phyloP scores from a whole-genome alignment of 1,140 invertebrate genomes.

The Pseudomyrmex sp. region DNA sequence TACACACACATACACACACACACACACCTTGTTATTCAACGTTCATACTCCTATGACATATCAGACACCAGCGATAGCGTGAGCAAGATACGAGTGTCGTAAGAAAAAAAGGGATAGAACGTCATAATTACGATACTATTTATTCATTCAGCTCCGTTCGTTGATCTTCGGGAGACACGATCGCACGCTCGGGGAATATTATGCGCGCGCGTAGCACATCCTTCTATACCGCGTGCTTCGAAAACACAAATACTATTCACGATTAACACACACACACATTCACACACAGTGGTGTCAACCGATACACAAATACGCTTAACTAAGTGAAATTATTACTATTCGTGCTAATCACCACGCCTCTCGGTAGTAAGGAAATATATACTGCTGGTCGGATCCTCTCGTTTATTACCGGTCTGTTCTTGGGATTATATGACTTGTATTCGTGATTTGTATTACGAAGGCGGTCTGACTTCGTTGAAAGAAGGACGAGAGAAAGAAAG shows the following conservation, averaged over 20 bases:
- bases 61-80: slow-evolving; percentile 12
- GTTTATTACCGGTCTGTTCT: slow-evolving; percentile 10
- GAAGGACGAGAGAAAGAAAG: neutral
- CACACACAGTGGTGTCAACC: neutral
- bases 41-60: neutral
- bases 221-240: slow-evolving; percentile 27
- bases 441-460: slow-evolving; percentile 51
- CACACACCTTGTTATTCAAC: no score
- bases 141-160: neutral
- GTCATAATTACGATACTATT: neutral
- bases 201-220: neutral
- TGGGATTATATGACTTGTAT: slow-evolving; percentile 45
- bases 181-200: neutral
- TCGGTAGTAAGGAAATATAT: slow-evolving; percentile 16
- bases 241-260: neutral
- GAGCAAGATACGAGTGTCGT: neutral
- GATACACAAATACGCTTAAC: slow-evolving; percentile 4
- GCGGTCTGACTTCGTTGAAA: slow-evolving; percentile 1
- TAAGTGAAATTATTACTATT: slow-evolving; percentile 44
- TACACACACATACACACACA: no score
- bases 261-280: no score
- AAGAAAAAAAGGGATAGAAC: neutral
- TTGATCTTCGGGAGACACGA: slow-evolving; percentile 8
- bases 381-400: neutral
- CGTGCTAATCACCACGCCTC: slow-evolving; percentile 42